A percentile compares a stretch with the other conserved stretches of the same genome.
These are phyloP conservation scores for Cydia amplana DNA, from an alignment of 1,140 invertebrate genomes.

Conservation along the genomic window DNA sequence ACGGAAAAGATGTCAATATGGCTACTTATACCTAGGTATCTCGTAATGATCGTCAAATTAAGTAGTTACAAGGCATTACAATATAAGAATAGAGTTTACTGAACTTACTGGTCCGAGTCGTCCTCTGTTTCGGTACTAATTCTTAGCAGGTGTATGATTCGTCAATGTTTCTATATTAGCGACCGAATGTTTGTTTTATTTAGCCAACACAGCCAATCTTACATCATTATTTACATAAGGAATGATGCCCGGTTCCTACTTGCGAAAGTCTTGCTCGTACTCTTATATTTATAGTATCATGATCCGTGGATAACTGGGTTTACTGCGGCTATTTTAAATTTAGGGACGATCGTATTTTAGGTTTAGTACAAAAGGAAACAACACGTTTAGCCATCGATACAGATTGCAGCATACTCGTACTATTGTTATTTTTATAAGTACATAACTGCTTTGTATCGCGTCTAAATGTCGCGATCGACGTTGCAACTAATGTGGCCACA, in stretches of 20 bases:
- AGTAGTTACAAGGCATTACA: too few relatives aligned
- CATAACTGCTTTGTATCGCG: neutral
- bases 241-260: conserved; percentile 41
- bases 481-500: neutral
- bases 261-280: conserved; percentile 55
- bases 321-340: conserved; percentile 51
- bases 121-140: neutral
- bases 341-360: conserved; percentile 35
- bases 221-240: conserved; percentile 66
- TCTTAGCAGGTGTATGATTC: neutral
- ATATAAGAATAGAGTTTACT: too few relatives aligned
- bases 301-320: conserved; percentile 60
- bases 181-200: conserved; percentile 35
- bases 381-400: neutral
- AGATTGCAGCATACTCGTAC: neutral
- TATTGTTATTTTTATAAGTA: neutral
- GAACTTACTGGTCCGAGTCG: too few relatives aligned
- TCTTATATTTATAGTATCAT: conserved; percentile 60
- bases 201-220: conserved; percentile 39
- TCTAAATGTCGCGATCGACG: neutral
- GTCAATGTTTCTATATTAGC: conserved; percentile 29
- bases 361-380: conserved; percentile 14
- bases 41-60: too few relatives aligned
- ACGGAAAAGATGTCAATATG: too few relatives aligned
- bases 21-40: too few relatives aligned